Percentiles rank a stretch among this genome's conserved stretches.
Conservation (phyloP, 2,888 invertebrate genomes). For the Uropetala carovei region DNA sequence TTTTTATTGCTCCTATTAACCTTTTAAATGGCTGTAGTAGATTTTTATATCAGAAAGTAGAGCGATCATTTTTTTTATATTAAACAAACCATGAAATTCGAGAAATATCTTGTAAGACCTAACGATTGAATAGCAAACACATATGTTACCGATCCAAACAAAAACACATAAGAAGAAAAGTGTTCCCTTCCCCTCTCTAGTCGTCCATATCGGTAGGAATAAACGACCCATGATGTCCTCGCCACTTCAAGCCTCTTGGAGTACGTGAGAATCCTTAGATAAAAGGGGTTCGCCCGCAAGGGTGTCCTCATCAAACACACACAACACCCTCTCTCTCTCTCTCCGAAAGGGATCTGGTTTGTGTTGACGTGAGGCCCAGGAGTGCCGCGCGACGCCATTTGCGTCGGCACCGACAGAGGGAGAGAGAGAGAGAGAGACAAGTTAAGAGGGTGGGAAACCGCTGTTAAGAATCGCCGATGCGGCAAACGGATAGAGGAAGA, state of each 20-base stretch:
- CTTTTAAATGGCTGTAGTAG: too few relatives aligned
- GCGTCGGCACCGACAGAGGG: slow-evolving; percentile 12
- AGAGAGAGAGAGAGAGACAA: too few relatives aligned
- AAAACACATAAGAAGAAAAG: too few relatives aligned
- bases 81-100: too few relatives aligned
- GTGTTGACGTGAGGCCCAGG: slow-evolving; percentile 20
- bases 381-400: slow-evolving; percentile 22
- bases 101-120: too few relatives aligned
- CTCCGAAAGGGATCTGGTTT: slow-evolving; percentile 26
- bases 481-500: background rate
- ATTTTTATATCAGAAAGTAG: too few relatives aligned
- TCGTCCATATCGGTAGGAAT: background rate
- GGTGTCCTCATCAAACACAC: slow-evolving; percentile 31
- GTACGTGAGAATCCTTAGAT: background rate
- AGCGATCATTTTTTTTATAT: too few relatives aligned
- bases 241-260: background rate
- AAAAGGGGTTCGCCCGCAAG: slow-evolving; percentile 29
- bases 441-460: background rate
- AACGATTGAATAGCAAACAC: too few relatives aligned
- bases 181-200: too few relatives aligned
- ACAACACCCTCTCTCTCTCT: background rate
- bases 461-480: background rate
- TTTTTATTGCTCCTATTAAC: too few relatives aligned
- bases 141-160: too few relatives aligned
- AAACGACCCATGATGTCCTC: background rate